Conservation (phyloP, 2,888 invertebrate species). For the Cerceris ruficornis region DNA sequence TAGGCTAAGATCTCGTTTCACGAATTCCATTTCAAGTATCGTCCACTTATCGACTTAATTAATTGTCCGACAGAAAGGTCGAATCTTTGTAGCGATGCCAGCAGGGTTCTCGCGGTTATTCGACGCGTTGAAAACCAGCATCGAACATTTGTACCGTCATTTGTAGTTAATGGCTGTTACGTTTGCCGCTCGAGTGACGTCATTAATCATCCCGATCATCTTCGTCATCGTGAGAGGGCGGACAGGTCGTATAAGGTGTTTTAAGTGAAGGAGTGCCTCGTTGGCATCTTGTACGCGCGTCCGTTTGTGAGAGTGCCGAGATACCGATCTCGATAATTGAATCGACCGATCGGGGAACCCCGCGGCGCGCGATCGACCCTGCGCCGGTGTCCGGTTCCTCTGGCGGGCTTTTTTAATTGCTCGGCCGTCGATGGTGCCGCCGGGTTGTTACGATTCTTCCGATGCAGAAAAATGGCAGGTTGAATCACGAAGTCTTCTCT, state of each 20-base stretch:
- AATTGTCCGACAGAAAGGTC: background rate
- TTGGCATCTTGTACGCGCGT: conserved; percentile 36
- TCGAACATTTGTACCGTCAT: conserved; percentile 45
- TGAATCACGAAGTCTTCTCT: too few species aligned
- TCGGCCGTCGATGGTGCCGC: background rate
- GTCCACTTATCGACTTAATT: background rate
- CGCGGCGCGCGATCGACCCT: conserved; percentile 58
- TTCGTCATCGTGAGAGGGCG: conserved; percentile 63
- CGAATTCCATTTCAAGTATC: background rate
- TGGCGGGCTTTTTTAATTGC: conserved; percentile 25
- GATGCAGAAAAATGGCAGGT: background rate
- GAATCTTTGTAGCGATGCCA: background rate
- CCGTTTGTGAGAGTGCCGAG: conserved; percentile 52
- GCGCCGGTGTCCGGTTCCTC: conserved; percentile 36
- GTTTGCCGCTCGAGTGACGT: conserved; percentile 46
- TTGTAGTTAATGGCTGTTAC: conserved; percentile 55
- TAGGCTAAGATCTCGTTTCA: too few species aligned
- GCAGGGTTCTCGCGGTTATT: background rate
- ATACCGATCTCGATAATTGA: conserved; percentile 80
- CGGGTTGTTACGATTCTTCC: background rate
- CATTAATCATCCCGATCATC: conserved; percentile 63
- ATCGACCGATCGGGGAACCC: conserved; percentile 74
- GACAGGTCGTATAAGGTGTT: conserved; percentile 63
- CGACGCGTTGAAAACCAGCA: background rate
- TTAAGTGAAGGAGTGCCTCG: conserved; percentile 52